Evolutionary conservation across 2,888 invertebrate species (phyloP).

Genomic region (Cephus rjabovi): DNA sequence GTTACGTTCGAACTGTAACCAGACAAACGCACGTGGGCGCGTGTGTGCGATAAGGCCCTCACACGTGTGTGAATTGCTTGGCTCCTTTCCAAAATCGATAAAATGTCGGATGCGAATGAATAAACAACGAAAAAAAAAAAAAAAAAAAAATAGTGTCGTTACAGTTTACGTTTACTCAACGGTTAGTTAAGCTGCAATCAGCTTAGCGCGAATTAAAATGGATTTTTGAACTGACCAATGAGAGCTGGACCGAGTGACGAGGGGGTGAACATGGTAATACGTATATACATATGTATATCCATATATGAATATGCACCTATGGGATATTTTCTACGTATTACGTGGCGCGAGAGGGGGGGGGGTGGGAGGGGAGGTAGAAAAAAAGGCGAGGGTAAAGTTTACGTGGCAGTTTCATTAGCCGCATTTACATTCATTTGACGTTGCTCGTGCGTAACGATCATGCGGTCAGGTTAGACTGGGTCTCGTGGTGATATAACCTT

Average conservation of each 20-base stretch:
- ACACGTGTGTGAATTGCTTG: conserved; percentile 27
- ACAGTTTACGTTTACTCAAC: conserved; percentile 29
- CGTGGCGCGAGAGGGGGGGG: background rate
- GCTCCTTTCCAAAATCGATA: conserved; percentile 43
- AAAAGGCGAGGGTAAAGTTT: too few relatives aligned
- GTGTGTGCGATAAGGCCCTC: too few relatives aligned
- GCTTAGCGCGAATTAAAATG: conserved; percentile 33
- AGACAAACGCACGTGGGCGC: too few relatives aligned
- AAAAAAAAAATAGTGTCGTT: conserved; percentile 11
- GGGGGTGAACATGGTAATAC: conserved; percentile 24
- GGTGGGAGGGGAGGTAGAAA: too few relatives aligned
- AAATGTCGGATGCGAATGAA: conserved; percentile 37
- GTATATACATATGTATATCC: conserved; percentile 16
- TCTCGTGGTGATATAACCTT: too few relatives aligned
- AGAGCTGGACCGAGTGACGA: conserved; percentile 8
- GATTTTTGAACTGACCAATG: background rate
- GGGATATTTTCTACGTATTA: conserved; percentile 18
- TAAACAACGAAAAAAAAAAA: conserved; percentile 26
- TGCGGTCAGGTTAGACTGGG: too few relatives aligned
- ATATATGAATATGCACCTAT: conserved; percentile 1
- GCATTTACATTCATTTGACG: too few relatives aligned
- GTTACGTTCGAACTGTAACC: too few relatives aligned
- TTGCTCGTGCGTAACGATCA: too few relatives aligned
- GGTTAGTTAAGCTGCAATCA: conserved; percentile 39
- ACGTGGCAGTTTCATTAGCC: too few relatives aligned